These are phyloP conservation scores for Gorsachius goisagi DNA, from an alignment of 2,113 vertebrate genomes.

Conservation along the genomic window DNA sequence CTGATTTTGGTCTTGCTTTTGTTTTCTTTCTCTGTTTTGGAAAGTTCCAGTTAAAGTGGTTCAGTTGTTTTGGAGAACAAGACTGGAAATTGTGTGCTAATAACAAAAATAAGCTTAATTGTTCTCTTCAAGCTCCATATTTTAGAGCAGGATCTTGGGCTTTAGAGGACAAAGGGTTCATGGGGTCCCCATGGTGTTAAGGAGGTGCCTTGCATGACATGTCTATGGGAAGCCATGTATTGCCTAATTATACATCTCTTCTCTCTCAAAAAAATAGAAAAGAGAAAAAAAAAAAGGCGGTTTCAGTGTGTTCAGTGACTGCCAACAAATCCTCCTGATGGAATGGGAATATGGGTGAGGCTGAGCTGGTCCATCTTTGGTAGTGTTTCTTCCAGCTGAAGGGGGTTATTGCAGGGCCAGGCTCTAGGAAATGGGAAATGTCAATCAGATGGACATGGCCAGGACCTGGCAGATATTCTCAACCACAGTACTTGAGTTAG, in stretches of 20 bases:
- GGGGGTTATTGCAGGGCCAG: neutral
- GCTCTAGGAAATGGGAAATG: neutral
- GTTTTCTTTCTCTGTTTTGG: neutral
- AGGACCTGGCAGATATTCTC: neutral
- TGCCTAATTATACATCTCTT: neutral
- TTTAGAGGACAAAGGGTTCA: neutral
- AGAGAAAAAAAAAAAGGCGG: too few species aligned
- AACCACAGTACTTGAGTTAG: neutral
- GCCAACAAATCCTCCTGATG: neutral
- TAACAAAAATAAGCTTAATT: conserved; percentile 19
- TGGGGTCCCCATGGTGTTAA: neutral
- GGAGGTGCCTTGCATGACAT: neutral
- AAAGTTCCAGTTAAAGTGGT: conserved; percentile 1
- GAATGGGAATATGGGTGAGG: neutral
- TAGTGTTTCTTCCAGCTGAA: neutral
- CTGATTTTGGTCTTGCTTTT: neutral
- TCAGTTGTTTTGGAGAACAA: neutral
- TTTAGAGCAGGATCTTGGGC: neutral
- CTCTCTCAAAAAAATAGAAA: neutral
- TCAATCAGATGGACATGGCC: neutral
- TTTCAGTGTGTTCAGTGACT: neutral
- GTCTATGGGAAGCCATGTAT: neutral
- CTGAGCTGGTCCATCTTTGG: neutral
- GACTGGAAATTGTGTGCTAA: conserved; percentile 14
- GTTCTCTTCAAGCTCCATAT: neutral